Base-by-base conservation (phyloP, 2,113 vertebrate genomes). In the Ailurus styani region DNA sequence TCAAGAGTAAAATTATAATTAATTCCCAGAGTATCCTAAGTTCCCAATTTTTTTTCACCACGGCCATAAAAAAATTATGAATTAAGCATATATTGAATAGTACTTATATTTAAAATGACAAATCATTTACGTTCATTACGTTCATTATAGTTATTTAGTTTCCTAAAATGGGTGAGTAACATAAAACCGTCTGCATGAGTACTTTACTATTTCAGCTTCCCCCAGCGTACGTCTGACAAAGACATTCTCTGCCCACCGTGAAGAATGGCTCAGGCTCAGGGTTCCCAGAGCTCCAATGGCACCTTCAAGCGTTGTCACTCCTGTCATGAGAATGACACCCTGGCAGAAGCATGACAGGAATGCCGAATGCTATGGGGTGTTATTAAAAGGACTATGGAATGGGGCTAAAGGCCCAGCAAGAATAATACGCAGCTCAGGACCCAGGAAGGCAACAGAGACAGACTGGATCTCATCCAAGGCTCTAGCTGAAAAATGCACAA, bases 11-110 rank as follows among this genome's bases (percentile, higher is more conserved):
- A 66, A 50, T 91, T 91, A 91, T 42, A 88, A 52, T 77, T 77
- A 62, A 96, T 86, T 78, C 40, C 29, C 72, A 73, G 47, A 89
- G 50, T 21, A 87, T 60, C 75, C 55, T 47, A 62, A 83, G 31
- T 62, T 47, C 17, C n/a, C 15, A 57, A 21, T 34, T 62, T 82
- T 45, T 37, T 34, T 68, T n/a, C 34, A 50, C n/a, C 47, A n/a
- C 37, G 87, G n/a, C 66, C 79, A 90, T 60, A 37, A 54, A 73
- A 94, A 52, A 85, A 95, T 66, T 93, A 81, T 79, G 64, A 86
- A 66, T 68, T 81, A 40, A 86, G 13, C 21, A 3, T 45, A 34
- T 34, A 66, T 73, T 88, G 79, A 73, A 57, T 21, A 91, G 37
- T 25, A 23, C n/a, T 52, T 52, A 47, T 11, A 85, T 47, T 93